Evolutionary conservation across 2,113 vertebrate genomes (phyloP), one percentile per base, ranked within the genome.

Genomic region (Notechis scutatus): DNA sequence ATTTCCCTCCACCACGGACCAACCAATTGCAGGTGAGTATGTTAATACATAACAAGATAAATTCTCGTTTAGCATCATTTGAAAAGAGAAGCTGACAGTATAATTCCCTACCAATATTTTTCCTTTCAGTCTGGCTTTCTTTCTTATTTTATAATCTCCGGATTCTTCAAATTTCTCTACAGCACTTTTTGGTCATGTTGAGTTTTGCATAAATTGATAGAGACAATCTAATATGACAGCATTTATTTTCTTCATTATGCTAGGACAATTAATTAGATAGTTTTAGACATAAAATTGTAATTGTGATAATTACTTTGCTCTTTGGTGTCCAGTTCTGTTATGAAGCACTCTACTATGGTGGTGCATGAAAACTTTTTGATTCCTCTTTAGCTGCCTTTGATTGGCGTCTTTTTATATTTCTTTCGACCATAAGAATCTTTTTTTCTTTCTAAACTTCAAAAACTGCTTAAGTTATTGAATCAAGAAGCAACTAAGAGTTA

Each of bases 281-380:
- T 39, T 88, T 74, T 56, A 92, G 50, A 24, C 88, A 88, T 45
- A 39, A 88, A 59, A 24, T 45, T n/a, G 50, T 92, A 92, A 92
- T 89, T 74, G 91, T 50, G 64, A 55, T 74, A 92, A 88, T 74
- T 89, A 42, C 34, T 74, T 74, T 89, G 61, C 15, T 74, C 50
- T 47, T 57, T 64, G 29, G 45, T 61, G 21, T 61, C n/a, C 42
- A 5, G 14, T 87, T 92, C 87, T 45, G 14, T 61, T 54, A 88
- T 23, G 55, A 88, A 55, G 8, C 23, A 69, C 47, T 74, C 59
- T 81, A 74, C 64, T 3, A 9, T 52, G 59, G 18, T 92, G n/a
- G 7, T 88, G 50, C 50, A 88, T 29, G 14, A 15, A 50, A 29
- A 34, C 24, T 34, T 55, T 88, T 88, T 54, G 57, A 92, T 88